Evolutionary conservation across 2,113 vertebrate species (phyloP).

Genomic region (Phylloscopus whistleri): DNA sequence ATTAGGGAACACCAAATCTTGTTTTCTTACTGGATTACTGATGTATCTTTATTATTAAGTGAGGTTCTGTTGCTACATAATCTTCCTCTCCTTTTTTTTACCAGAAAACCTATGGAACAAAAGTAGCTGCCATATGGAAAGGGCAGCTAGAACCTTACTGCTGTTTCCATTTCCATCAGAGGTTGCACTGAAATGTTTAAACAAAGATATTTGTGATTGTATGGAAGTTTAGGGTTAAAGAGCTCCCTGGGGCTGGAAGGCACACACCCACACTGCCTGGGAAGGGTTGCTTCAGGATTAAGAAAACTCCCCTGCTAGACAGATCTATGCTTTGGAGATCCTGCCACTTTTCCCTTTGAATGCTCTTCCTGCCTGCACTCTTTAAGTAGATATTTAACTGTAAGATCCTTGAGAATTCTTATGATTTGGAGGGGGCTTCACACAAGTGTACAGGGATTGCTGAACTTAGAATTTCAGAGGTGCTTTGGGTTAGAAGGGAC

Average conservation of each 20-base stretch:
- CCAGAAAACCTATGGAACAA: background rate
- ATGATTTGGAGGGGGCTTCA: background rate
- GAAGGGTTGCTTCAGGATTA: background rate
- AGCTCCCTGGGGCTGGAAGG: background rate
- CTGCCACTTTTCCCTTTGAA: background rate
- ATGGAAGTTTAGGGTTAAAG: background rate
- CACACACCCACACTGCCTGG: background rate
- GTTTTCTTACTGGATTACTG: background rate
- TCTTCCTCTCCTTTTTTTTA: background rate
- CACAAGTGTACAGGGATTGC: background rate
- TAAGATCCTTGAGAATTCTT: background rate
- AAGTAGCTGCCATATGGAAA: background rate
- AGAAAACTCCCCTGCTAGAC: background rate
- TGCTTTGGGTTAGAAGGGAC: background rate
- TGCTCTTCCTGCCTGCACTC: background rate
- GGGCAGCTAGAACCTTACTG: background rate
- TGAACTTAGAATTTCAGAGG: background rate
- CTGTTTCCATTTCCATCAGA: background rate
- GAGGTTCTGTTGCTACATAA: background rate
- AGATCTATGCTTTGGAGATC: background rate
- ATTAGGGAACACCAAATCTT: background rate
- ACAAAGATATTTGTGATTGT: background rate
- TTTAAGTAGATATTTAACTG: background rate
- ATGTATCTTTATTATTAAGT: background rate
- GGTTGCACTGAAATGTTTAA: background rate